A percentile compares a stretch with the other conserved stretches of the same genome.
phyloP scores from a whole-genome alignment of 2,888 invertebrate species.

The Lithophane leautieri region DNA sequence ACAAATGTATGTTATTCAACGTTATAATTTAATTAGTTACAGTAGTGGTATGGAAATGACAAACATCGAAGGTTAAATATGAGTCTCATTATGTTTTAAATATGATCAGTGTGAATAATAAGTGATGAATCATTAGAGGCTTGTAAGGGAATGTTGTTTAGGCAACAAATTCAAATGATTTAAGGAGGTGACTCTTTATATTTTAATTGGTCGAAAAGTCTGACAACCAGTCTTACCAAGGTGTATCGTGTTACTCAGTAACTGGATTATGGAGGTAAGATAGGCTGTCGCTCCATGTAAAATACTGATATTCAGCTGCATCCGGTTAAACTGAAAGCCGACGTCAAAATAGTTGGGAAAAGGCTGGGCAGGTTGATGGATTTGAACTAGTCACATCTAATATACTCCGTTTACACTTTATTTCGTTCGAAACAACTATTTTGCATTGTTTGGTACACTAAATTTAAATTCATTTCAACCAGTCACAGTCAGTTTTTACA shows the following conservation, averaged over 20 bases:
- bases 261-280: not conserved
- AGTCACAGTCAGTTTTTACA: not conserved
- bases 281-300: not conserved
- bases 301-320: not conserved
- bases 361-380: not conserved
- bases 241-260: not conserved
- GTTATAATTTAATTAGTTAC: slow-evolving; percentile 19
- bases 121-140: not conserved
- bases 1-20: slow-evolving; percentile 10
- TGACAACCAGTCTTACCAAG: not conserved
- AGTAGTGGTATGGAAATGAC: slow-evolving; percentile 20
- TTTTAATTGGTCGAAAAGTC: not conserved
- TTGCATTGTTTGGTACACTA: not conserved
- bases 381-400: not conserved
- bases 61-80: slow-evolving; percentile 30
- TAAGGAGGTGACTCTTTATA: not conserved
- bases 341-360: not conserved
- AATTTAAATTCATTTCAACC: not conserved
- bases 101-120: slow-evolving; percentile 6
- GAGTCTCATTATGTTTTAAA: slow-evolving; percentile 3
- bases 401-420: not conserved
- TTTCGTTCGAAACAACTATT: not conserved
- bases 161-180: not conserved
- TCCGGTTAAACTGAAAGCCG: not conserved
- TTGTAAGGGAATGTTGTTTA: slow-evolving; percentile 1